Base-by-base conservation (phyloP, 1,140 invertebrate genomes). In the Bombus superbus region DNA sequence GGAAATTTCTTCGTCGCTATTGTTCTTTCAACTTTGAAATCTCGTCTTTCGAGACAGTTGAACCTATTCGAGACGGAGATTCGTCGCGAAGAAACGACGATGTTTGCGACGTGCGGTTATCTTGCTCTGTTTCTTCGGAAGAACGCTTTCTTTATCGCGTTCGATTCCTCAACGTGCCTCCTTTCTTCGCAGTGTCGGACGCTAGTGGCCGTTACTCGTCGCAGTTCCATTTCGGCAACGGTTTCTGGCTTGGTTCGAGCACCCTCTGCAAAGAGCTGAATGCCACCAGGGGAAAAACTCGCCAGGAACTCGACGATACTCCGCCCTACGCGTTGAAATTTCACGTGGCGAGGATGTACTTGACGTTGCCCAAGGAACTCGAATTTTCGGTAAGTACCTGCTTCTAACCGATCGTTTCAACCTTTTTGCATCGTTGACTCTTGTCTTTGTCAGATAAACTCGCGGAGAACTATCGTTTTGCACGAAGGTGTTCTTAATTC, bases 121-220 rank as follows among this genome's bases (percentile, higher is more conserved):
- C 38, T 40, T 28, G 25, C 38, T 11, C 32, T 1, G 0, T 28
- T 25, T 25, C 42, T 71, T 13, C 28, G 0, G 25, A 71, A 42
- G 3, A 42, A 71, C 13, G 40, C 28, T 38, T 28, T 18, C n/a
- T 4, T 42, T 18, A 22, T 42, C 35, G 75, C 53, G 13, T 42
- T 64, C 8, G 28, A 78, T 62, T 68, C 40, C 47, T 73, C 62
- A 1, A 11, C 35, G 6, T 32, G n/a, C 25, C n/a, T 35, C 22
- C 68, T 69, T 77, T 81, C 85, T 82, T 96, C 96, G 25, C 96
- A 98, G 97, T 98, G 94, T 97, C 96, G 77, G 98, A 98, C 92
- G 97, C 97, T 3, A 98, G 97, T 40, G 98, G 97, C n/a, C 96
- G 97, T 75, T 98, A 98, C 94, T 97, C 96, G 3, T 97, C 97